These are phyloP conservation scores for Menidia menidia DNA, from an alignment of 2,797 vertebrate species.

Conservation along the genomic window DNA sequence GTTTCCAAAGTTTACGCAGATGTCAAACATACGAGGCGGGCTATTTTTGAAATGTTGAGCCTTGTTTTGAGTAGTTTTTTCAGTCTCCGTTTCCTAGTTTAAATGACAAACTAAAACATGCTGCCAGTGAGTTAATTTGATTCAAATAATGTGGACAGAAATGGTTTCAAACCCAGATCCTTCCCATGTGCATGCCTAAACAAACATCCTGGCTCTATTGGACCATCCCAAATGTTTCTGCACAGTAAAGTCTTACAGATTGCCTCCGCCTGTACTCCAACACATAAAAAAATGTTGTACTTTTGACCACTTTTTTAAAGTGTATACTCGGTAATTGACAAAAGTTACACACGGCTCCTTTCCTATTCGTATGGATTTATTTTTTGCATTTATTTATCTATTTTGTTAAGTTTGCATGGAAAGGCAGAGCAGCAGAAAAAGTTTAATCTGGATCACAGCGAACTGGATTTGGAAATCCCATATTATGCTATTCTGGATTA, in stretches of 20 bases:
- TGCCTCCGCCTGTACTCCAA: too few species aligned
- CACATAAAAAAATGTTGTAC: too few species aligned
- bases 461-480: background rate
- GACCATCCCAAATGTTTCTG: background rate
- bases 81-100: background rate
- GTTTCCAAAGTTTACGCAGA: background rate
- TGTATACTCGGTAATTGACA: too few species aligned
- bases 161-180: too few species aligned
- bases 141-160: background rate
- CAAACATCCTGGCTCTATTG: background rate
- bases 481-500: background rate
- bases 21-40: background rate
- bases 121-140: background rate
- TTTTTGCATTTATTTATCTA: background rate
- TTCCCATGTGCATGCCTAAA: background rate
- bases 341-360: too few species aligned
- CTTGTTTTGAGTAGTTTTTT: background rate
- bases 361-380: background rate
- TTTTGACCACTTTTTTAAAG: too few species aligned
- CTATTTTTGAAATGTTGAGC: background rate
- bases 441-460: constrained; percentile 7
- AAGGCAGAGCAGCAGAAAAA: constrained; percentile 21
- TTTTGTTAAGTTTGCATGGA: constrained; percentile 3
- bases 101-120: background rate
- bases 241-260: background rate